Base-by-base conservation (phyloP, 2,797 vertebrate genomes). In the Alectoris magna region DNA sequence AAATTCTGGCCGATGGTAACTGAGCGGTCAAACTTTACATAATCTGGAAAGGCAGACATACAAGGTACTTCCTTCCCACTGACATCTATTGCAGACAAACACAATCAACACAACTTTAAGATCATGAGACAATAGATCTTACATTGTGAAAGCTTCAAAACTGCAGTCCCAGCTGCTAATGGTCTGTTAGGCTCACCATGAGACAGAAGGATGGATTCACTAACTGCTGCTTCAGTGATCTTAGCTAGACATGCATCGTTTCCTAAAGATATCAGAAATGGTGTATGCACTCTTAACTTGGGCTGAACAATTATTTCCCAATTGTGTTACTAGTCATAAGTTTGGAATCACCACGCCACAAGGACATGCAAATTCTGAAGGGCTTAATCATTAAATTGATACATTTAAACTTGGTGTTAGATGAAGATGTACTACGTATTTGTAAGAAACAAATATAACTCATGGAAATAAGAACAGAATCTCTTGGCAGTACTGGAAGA, bases 361-460 rank as follows among this genome's bases (percentile, higher is more conserved):
- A 46, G 12, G 39, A 6, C 8, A 53, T 4, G 12, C 1, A 0
- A 39, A n/a, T 11, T 22, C 12, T 24, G 7, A 67, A 82, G n/a
- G 22, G 39, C 21, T 48, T 79, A 80, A 80, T 56, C 11, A 29
- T 0, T 4, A 24, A 36, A 56, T 27, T 4, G 0, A n/a, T 43
- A 58, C 55, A 59, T 31, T 43, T 19, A 53, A 11, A 48, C 72
- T 64, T 38, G 69, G 29, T 0, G 0, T 39, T 17, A 46, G 15
- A 63, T 11, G 11, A 76, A 69, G 26, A 31, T 4, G 2, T 36
- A 73, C 26, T 43, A 77, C 23, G 53, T 18, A 56, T 56, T 71
- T 67, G 4, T 46, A 60, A 79, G 48, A 87, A 53, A 3, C 4
- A 85, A 83, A 23, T 9, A 39, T 8, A 59, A 76, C 29, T 66